Evolutionary conservation across 2,888 invertebrate species (phyloP).

Genomic region (Lycophotia porphyrea): DNA sequence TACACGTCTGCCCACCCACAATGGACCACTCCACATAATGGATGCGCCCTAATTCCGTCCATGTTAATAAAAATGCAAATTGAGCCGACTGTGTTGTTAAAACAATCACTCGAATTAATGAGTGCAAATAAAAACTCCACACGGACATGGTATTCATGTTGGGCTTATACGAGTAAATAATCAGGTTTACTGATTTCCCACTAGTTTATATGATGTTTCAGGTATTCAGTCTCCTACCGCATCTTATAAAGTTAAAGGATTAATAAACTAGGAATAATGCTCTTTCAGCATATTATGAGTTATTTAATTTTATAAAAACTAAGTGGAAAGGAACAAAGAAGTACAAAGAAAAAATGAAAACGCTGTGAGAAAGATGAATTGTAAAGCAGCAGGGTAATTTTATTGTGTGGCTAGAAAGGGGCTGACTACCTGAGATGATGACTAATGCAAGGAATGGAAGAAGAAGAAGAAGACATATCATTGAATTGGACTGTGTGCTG

Average conservation of each 20-base stretch:
- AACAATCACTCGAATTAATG: conserved; percentile 60
- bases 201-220: background rate
- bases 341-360: background rate
- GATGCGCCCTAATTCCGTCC: conserved; percentile 46
- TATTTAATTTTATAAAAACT: background rate
- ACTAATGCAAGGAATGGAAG: background rate
- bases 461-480: too few relatives aligned
- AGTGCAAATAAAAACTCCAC: conserved; percentile 37
- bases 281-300: background rate
- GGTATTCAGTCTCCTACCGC: background rate
- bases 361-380: background rate
- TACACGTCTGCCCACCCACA: conserved; percentile 29
- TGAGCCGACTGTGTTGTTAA: conserved; percentile 49
- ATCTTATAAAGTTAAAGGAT: background rate
- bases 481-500: background rate
- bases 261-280: background rate
- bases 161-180: background rate
- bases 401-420: background rate
- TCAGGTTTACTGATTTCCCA: background rate
- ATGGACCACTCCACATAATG: conserved; percentile 53
- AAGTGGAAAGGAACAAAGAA: background rate
- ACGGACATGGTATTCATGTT: conserved; percentile 2
- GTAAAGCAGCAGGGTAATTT: background rate
- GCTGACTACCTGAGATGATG: background rate
- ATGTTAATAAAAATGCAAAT: conserved; percentile 68